Base-by-base conservation (phyloP, 2,113 vertebrate species). In the Muscicapa adusta region DNA sequence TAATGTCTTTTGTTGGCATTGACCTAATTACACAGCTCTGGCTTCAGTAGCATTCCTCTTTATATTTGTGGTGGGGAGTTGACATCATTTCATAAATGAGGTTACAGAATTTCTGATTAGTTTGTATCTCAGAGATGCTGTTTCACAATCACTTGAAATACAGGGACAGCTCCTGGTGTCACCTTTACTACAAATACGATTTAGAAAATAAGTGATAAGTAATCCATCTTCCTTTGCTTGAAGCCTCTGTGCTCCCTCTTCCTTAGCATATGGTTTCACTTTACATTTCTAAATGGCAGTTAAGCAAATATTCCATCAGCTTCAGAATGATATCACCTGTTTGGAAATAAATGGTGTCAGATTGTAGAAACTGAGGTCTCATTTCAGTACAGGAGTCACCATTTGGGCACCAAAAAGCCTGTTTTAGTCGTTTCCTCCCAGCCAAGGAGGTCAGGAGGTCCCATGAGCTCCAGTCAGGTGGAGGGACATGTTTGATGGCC, bases 81-180 rank as follows among this genome's bases (percentile, higher is more conserved):
- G 82, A 85, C 72, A 57, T 71, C 0, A 68, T 88, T 95, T 90
- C 43, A 67, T 78, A 86, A 93, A 91, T 56, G 68, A 92, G 76
- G 94, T 83, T 88, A 84, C 43, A 83, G 63, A 48, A 57, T 43
- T 62, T 91, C 56, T 53, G 78, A 57, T 60, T 4, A 26, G 62
- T 58, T 87, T 68, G 38, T 81, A 1, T 63, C n/a, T 60, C 73
- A 57, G 26, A 90, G 63, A 43, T 61, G 58, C 36, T 47, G 3
- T 60, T 88, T 68, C 45, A 79, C 33, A 29, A 3, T 72, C 47
- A 15, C 36, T 58, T 60, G 63, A 61, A 73, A 63, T 14, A 51
- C 6, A 58, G 76, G 28, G n/a, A 74, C 36, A 66, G 29, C 40
- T 73, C 26, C 42, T 53, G 53, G 43, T 43, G 40, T 81, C 56